Evolutionary conservation across 2,888 invertebrate species (phyloP).

Genomic region (Machimus atricapillus): DNA sequence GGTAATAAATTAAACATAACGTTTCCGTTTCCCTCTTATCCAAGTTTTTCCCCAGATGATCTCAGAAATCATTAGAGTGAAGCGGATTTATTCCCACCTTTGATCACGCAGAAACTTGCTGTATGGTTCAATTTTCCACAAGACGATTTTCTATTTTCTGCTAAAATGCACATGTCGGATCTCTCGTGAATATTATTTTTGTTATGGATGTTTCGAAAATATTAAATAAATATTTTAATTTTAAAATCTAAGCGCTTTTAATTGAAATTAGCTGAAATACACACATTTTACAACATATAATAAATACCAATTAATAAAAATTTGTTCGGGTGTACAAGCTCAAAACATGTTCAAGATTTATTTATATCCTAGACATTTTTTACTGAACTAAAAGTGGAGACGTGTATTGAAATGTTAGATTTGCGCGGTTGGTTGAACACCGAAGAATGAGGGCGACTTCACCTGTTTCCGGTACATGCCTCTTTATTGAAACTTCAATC

Average conservation of each 20-base stretch:
- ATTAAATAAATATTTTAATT: neutral
- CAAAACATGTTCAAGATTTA: no score
- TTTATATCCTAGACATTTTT: neutral
- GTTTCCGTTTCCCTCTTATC: neutral
- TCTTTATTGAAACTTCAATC: neutral
- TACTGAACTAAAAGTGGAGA: neutral
- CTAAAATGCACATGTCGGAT: neutral
- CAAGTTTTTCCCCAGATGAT: neutral
- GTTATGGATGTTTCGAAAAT: neutral
- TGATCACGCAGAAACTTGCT: neutral
- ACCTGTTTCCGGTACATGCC: neutral
- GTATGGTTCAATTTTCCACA: neutral
- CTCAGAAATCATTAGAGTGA: neutral
- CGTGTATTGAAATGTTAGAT: neutral
- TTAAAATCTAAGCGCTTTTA: neutral
- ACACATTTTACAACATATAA: neutral
- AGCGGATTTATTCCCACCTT: neutral
- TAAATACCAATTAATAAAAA: neutral
- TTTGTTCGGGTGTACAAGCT: neutral
- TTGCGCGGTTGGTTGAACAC: neutral
- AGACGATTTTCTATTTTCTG: neutral
- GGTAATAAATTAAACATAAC: neutral
- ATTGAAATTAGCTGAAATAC: neutral
- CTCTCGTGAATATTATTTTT: neutral
- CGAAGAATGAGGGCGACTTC: neutral